phyloP scores from a whole-genome alignment of 2,113 vertebrate genomes.

The Chloropsis hardwickii region DNA sequence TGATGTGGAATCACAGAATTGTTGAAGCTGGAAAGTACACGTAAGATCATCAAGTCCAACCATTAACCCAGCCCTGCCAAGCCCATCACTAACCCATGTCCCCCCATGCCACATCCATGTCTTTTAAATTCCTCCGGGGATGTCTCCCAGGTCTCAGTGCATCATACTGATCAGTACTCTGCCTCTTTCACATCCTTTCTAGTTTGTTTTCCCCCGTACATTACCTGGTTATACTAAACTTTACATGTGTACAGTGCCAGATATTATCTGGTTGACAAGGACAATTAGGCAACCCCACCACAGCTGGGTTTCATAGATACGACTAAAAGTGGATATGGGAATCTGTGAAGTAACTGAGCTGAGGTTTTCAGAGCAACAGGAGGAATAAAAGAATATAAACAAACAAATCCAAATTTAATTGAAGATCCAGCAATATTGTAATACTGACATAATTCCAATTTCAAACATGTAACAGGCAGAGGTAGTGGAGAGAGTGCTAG shows the following conservation, averaged over 20 bases:
- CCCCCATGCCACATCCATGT: not conserved
- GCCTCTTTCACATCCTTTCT: not conserved
- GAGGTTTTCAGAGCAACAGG: not conserved
- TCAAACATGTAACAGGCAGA: not conserved
- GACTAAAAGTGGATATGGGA: not conserved
- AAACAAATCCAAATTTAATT: not conserved
- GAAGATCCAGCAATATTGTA: not conserved
- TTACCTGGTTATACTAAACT: not conserved
- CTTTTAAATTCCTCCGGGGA: not conserved
- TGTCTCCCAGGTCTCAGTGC: not conserved
- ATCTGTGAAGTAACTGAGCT: not conserved
- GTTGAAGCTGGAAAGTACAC: not conserved
- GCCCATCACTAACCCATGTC: not conserved
- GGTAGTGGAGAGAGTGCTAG: not conserved
- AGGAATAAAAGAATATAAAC: not conserved
- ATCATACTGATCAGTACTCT: not conserved
- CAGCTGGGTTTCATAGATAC: not conserved
- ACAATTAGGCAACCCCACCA: not conserved
- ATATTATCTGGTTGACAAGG: not conserved
- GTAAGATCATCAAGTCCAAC: not conserved
- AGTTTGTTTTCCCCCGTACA: not conserved
- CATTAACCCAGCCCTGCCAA: not conserved
- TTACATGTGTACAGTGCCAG: not conserved
- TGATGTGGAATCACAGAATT: not conserved
- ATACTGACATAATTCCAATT: not conserved